Evolutionary conservation across 2,888 invertebrate species (phyloP).

Genomic region (Lycophotia porphyrea): DNA sequence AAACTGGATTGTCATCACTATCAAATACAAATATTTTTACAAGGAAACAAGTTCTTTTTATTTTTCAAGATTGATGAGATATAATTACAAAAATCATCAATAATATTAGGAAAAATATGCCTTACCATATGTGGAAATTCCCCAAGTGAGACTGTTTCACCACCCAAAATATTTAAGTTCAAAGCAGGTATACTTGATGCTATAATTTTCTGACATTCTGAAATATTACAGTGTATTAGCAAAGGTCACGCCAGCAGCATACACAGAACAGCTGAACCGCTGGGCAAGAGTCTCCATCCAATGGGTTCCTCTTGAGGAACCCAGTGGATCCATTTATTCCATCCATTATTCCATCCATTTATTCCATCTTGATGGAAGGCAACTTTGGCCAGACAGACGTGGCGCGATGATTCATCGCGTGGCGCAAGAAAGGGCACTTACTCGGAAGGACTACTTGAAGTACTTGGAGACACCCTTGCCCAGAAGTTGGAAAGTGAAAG

Average conservation of each 20-base stretch:
- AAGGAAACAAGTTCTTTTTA: slow-evolving; percentile 12
- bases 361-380: too few species aligned
- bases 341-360: too few species aligned
- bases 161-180: slow-evolving; percentile 82
- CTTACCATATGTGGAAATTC: slow-evolving; percentile 87
- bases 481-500: background rate
- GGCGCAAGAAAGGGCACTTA: background rate
- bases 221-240: slow-evolving; percentile 42
- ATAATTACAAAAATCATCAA: slow-evolving; percentile 24
- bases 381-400: background rate
- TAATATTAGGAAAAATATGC: slow-evolving; percentile 40
- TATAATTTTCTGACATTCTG: slow-evolving; percentile 84
- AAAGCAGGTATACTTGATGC: slow-evolving; percentile 74
- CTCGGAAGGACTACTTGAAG: background rate
- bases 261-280: background rate
- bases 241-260: background rate
- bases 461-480: background rate
- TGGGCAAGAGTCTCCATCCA: background rate
- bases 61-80: slow-evolving; percentile 11
- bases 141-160: slow-evolving; percentile 78
- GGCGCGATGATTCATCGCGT: background rate
- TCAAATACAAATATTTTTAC: slow-evolving; percentile 8
- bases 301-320: too few species aligned
- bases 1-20: slow-evolving; percentile 24
- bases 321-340: too few species aligned